A percentile compares a stretch with the other conserved stretches of the same genome.
Conservation (phyloP, 1,140 invertebrate species). For the Yoshiicerus persimilis region DNA sequence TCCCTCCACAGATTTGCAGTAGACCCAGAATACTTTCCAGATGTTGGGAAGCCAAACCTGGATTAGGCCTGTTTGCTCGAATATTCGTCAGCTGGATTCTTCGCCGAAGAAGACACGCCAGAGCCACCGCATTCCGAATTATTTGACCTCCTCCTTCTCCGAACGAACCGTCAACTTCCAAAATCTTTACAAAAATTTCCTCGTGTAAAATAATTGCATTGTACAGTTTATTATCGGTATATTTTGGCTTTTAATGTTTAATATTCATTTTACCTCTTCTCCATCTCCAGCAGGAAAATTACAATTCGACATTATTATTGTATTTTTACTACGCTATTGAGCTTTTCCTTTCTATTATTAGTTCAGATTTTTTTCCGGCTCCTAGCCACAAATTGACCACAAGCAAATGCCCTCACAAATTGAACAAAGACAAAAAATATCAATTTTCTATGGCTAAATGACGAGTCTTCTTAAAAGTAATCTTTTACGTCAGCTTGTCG, state of each 20-base stretch:
- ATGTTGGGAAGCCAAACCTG: conserved; percentile 46
- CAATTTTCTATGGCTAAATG: too few species aligned
- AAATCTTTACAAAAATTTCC: not conserved
- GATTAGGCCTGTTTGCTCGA: conserved; percentile 43
- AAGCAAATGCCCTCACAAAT: too few species aligned
- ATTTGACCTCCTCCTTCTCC: conserved; percentile 49
- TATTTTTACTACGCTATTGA: not conserved
- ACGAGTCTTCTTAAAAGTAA: too few species aligned
- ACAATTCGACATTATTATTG: not conserved
- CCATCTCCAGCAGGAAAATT: not conserved
- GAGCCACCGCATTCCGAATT: conserved; percentile 42
- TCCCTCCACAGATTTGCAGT: conserved; percentile 31
- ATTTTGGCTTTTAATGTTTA: too few species aligned
- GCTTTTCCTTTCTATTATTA: too few species aligned
- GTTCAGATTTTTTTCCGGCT: too few species aligned
- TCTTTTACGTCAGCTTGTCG: too few species aligned
- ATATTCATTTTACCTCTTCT: not conserved
- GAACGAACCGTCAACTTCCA: conserved; percentile 40
- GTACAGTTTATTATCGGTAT: too few species aligned
- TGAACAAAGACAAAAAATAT: too few species aligned
- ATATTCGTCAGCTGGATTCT: conserved; percentile 37
- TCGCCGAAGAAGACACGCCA: conserved; percentile 26
- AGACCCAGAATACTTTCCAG: conserved; percentile 45
- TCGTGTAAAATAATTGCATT: not conserved
- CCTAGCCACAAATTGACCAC: too few species aligned